Conservation (phyloP, 2,113 vertebrate genomes). For the Oryzias javanicus region DNA sequence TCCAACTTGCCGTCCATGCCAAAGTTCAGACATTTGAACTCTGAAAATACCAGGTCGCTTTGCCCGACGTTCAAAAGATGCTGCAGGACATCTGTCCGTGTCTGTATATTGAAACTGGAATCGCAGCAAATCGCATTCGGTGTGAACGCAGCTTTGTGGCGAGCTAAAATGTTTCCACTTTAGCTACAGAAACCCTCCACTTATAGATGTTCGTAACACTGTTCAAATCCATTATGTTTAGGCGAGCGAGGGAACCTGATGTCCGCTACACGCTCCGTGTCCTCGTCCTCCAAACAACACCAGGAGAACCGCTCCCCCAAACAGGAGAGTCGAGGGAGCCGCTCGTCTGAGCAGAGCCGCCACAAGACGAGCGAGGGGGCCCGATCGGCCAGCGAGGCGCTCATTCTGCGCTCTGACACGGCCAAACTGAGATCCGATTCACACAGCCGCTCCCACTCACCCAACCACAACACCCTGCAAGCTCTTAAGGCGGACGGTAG, state of each 20-base stretch:
- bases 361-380: slow-evolving; percentile 79
- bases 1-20: no score
- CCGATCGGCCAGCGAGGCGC: slow-evolving; percentile 90
- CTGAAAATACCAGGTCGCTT: no score
- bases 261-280: slow-evolving; percentile 79
- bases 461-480: slow-evolving; percentile 97
- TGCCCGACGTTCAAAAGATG: no score
- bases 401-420: slow-evolving; percentile 90
- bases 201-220: slow-evolving; percentile 29
- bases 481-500: slow-evolving; percentile 91
- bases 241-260: slow-evolving; percentile 89
- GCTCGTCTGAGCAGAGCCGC: slow-evolving; percentile 86
- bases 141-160: no score
- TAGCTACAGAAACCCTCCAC: background rate
- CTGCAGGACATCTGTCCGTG: no score
- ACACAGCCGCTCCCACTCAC: slow-evolving; percentile 94
- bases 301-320: slow-evolving; percentile 86
- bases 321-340: slow-evolving; percentile 83
- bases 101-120: no score
- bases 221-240: slow-evolving; percentile 62
- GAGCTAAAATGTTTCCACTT: no score
- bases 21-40: no score
- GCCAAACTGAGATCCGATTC: slow-evolving; percentile 95
- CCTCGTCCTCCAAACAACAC: slow-evolving; percentile 86
- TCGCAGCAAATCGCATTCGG: no score